Base-by-base conservation (phyloP, 2,888 invertebrate genomes). In the Oscheius sp. region DNA sequence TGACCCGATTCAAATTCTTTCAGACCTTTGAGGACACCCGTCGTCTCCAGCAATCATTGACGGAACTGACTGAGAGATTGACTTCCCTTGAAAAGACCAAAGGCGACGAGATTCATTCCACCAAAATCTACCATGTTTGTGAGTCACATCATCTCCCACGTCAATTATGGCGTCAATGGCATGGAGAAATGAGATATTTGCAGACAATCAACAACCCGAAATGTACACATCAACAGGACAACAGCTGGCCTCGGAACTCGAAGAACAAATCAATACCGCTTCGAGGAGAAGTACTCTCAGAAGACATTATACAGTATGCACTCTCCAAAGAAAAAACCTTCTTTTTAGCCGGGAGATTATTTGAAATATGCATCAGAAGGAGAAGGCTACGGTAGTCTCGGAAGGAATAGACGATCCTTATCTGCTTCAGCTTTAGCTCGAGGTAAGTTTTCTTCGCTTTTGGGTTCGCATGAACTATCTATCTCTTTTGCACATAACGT, bases 121-220 rank as follows among this genome's bases (percentile, higher is more conserved):
- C 86, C 3, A 87, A 86, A 75, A 86, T 86, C 74, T 86, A 87
- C 73, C 86, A 86, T 75, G 86, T 86, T 70, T 86, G 83, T 83
- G 70, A 84, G 85, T 83, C 12, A 48, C n/a, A 48, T 48, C 17
- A 48, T 48, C 25, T 23, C 5, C 15, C 37, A n/a, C n/a, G n/a
- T n/a, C 48, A 23, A 17, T 48, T 10, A 12, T 23, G 48, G 3
- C 48, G 48, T 48, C 25, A 48, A 20, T 48, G 25, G 48, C 10
- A 46, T 55, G 33, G 1, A 34, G 39, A 37, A 29, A 15, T 57
- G n/a, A 17, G 1, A 29, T 25, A 2, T 6, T 72, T 80, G 20
- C 71, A 84, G 83, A 86, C 74, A 86, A 86, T 63, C 86, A 86
- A 71, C 82, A 85, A 48, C 84, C 84, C 23, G 86, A 86, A 25